Evolutionary conservation across 2,113 vertebrate species (phyloP).

Genomic region (Chrysemys picta): DNA sequence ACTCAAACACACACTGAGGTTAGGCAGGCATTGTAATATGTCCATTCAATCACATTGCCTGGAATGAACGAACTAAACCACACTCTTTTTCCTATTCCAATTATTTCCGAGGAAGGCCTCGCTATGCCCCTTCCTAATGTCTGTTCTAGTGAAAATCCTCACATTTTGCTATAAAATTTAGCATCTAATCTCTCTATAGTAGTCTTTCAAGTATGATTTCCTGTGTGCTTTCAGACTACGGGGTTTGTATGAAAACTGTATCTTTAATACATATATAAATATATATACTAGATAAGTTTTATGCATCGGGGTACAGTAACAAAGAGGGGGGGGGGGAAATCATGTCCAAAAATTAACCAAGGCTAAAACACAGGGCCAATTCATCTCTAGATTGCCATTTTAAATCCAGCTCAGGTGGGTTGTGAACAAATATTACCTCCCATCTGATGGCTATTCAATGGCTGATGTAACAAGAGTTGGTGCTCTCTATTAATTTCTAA

Average conservation of each 20-base stretch:
- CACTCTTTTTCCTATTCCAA: neutral
- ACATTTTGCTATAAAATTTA: neutral
- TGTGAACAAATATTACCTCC: constrained; percentile 39
- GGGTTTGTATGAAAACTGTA: neutral
- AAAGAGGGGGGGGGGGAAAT: neutral
- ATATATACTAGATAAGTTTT: neutral
- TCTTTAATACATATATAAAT: neutral
- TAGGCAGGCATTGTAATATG: neutral
- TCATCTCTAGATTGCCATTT: neutral
- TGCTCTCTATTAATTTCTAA: constrained; percentile 37
- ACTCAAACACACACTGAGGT: neutral
- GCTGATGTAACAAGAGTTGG: neutral
- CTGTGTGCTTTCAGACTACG: neutral
- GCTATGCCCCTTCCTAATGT: neutral
- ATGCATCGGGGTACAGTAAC: neutral
- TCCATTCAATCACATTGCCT: neutral
- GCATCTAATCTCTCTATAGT: neutral
- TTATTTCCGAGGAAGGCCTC: neutral
- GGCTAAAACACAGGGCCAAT: neutral
- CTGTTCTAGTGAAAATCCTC: neutral
- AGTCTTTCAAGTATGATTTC: neutral
- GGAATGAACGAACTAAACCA: neutral
- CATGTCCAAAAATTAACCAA: neutral
- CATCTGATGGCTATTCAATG: neutral
- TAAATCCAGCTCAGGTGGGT: neutral